Conservation (phyloP, 2,797 vertebrate genomes). For the Avahi laniger region DNA sequence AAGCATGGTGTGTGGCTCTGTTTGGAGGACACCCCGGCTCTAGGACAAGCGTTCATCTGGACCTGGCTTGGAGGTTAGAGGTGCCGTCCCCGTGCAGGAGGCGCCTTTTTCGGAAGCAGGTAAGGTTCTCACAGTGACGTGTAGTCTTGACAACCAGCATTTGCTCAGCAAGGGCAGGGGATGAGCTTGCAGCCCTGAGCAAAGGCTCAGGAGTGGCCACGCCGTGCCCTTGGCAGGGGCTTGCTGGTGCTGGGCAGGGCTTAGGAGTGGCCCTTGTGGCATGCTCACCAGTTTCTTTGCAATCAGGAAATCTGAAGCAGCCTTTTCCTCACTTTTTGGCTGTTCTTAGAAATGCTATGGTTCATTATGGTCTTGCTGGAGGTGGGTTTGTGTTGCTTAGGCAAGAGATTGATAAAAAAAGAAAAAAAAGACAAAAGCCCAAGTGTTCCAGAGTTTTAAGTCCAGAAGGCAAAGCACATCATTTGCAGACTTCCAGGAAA, state of each 20-base stretch:
- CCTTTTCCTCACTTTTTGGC: not conserved
- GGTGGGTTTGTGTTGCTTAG: not conserved
- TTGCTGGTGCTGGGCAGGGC: not conserved
- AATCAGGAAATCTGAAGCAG: not conserved
- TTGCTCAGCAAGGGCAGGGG: not conserved
- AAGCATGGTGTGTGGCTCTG: too few relatives aligned
- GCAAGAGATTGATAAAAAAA: not conserved
- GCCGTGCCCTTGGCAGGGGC: not conserved
- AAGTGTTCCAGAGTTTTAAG: not conserved
- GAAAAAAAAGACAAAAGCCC: not conserved
- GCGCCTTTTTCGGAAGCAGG: not conserved
- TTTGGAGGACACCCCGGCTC: not conserved
- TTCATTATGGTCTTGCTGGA: not conserved
- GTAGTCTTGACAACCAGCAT: not conserved
- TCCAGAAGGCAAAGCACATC: not conserved
- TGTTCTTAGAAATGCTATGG: not conserved
- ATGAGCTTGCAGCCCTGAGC: not conserved
- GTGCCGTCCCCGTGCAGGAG: not conserved
- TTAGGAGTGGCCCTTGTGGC: not conserved
- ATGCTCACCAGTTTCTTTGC: not conserved
- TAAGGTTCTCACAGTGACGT: not conserved
- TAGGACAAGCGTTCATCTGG: not conserved
- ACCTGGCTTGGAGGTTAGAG: not conserved
- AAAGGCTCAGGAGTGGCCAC: not conserved
- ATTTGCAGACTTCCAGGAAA: not conserved